Percentiles rank a stretch among this genome's conserved stretches.
These are phyloP conservation scores for Zelleria hepariella DNA, from an alignment of 2,888 invertebrate genomes.

Conservation along the genomic window DNA sequence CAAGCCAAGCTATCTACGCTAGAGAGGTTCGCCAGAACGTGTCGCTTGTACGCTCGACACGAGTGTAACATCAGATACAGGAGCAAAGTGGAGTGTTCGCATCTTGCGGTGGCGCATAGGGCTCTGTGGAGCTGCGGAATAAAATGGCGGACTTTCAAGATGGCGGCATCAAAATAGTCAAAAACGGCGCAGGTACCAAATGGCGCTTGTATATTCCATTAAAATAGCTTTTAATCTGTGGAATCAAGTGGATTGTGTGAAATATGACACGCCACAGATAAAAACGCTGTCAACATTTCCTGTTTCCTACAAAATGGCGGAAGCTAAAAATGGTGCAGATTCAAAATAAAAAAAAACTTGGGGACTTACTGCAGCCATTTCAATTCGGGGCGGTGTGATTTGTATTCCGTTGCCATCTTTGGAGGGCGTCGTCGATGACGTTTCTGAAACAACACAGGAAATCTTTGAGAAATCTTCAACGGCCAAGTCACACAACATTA, in stretches of 20 bases:
- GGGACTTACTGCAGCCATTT: constrained; percentile 52
- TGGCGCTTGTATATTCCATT: no score
- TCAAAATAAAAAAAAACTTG: background rate
- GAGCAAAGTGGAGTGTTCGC: constrained; percentile 91
- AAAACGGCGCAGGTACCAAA: no score
- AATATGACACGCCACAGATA: no score
- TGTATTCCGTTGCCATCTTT: constrained; percentile 27
- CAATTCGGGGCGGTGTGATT: constrained; percentile 49
- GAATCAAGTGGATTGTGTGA: no score
- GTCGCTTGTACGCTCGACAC: constrained; percentile 80
- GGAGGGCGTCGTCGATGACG: constrained; percentile 41
- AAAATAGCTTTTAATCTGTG: no score
- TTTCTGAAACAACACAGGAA: constrained; percentile 27
- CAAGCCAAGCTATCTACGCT: constrained; percentile 85
- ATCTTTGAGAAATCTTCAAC: background rate
- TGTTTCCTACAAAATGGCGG: no score
- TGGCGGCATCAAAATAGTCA: no score
- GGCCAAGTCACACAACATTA: no score
- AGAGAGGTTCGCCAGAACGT: constrained; percentile 67
- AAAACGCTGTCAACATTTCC: no score
- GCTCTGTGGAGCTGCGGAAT: constrained; percentile 81
- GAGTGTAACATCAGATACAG: constrained; percentile 94
- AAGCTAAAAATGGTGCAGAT: no score
- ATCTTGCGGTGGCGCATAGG: constrained; percentile 85
- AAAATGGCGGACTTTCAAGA: no score